phyloP scores from a whole-genome alignment of 2,797 vertebrate species.

The Cuculus canorus region DNA sequence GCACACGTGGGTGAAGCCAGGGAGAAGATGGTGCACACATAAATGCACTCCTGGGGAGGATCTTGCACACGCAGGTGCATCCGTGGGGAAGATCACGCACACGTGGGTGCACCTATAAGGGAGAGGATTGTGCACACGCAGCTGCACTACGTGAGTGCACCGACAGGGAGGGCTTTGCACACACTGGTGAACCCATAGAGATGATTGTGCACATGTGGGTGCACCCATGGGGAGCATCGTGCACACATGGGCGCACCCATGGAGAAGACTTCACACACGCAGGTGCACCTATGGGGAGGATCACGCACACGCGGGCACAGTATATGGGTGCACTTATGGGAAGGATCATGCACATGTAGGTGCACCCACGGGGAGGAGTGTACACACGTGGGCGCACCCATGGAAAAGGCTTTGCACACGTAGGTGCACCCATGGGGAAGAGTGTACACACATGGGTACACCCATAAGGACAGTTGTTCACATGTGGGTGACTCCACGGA shows the following conservation, averaged over 20 bases:
- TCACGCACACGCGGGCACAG: not conserved
- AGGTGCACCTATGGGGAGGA: not conserved
- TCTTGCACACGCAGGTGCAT: no score
- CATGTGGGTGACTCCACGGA: not conserved
- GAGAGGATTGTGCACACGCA: not conserved
- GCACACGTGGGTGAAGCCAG: no score
- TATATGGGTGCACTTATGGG: no score
- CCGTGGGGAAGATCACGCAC: not conserved
- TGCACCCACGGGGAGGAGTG: not conserved
- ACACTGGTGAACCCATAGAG: no score
- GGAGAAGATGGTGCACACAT: no score
- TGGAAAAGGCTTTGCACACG: not conserved
- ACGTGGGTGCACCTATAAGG: not conserved
- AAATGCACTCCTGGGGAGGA: no score
- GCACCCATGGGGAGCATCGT: no score
- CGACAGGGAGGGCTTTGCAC: not conserved
- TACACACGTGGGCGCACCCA: not conserved
- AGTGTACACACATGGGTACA: not conserved
- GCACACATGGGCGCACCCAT: not conserved
- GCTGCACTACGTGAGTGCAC: no score
- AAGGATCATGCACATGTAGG: not conserved
- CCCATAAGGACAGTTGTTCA: no score
- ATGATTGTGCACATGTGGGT: no score
- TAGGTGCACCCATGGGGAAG: not conserved
- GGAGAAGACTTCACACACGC: not conserved